These are phyloP conservation scores for Ellobius talpinus DNA, from an alignment of 2,113 vertebrate species.

Conservation along the genomic window DNA sequence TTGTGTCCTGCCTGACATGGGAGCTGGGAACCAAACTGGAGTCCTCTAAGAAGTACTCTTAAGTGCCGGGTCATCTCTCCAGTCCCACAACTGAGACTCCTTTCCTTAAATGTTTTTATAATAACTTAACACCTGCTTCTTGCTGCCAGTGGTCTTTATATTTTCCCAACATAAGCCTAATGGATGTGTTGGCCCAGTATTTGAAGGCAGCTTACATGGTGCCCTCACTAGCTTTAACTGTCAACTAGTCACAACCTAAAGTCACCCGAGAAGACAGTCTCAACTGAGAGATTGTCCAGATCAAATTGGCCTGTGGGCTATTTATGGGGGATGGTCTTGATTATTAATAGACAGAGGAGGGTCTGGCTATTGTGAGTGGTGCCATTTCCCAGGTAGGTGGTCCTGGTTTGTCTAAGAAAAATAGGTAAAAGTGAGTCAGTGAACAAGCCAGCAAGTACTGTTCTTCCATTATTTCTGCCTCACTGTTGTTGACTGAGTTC, in stretches of 20 bases:
- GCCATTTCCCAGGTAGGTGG: not conserved
- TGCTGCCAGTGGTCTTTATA: not conserved
- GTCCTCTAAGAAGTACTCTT: not conserved
- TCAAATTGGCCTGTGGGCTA: not conserved
- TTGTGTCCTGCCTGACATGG: not conserved
- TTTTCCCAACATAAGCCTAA: not conserved
- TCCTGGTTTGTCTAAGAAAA: not conserved
- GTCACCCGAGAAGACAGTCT: not conserved
- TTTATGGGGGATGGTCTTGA: not conserved
- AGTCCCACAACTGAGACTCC: not conserved
- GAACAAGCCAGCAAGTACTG: not conserved
- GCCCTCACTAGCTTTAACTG: too few relatives aligned
- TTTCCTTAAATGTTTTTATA: not conserved
- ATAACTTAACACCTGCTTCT: not conserved
- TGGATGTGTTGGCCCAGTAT: not conserved
- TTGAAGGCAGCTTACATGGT: not conserved
- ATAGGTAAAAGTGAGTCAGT: not conserved
- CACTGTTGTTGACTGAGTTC: not conserved
- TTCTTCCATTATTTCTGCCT: not conserved
- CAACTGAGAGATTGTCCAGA: too few relatives aligned
- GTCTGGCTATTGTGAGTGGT: not conserved
- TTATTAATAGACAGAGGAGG: not conserved
- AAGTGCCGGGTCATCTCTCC: too few relatives aligned
- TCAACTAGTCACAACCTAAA: not conserved
- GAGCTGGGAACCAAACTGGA: not conserved